Percentiles rank a stretch among this genome's conserved stretches.
These are phyloP conservation scores for Mayetiola destructor DNA, from an alignment of 2,888 invertebrate genomes.

Conservation along the genomic window DNA sequence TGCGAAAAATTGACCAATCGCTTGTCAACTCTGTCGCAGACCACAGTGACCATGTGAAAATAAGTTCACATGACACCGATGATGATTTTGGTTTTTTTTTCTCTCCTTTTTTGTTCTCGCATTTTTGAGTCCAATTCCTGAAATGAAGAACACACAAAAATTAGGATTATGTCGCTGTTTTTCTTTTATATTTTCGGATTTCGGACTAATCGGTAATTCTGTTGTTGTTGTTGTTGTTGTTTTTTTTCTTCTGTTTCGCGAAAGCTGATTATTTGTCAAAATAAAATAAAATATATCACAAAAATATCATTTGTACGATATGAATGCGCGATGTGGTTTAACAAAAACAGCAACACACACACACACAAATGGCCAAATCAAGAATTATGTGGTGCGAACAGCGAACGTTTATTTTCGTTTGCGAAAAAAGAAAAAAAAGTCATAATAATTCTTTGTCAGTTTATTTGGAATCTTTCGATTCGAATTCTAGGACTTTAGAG, in stretches of 20 bases:
- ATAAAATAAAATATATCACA: not conserved
- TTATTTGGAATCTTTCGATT: constrained; percentile 1
- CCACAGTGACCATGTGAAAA: no score
- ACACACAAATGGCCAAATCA: no score
- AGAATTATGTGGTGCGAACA: no score
- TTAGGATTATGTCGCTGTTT: not conserved
- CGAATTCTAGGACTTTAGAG: constrained; percentile 14
- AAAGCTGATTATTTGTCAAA: no score
- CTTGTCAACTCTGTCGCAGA: no score
- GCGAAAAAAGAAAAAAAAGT: no score
- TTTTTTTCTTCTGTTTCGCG: no score
- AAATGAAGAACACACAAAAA: not conserved
- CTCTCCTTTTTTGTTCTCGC: no score
- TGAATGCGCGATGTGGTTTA: not conserved
- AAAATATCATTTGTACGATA: not conserved
- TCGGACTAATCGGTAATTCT: not conserved
- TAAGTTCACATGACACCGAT: constrained; percentile 9
- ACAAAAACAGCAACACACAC: no score
- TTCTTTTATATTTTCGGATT: not conserved
- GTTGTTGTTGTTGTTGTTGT: not conserved
- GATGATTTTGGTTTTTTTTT: no score
- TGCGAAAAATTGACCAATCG: constrained; percentile 11
- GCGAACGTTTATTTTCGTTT: no score
- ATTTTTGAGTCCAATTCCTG: no score
- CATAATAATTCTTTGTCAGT: not conserved